Evolutionary conservation across 2,113 vertebrate species (phyloP).

Genomic region (Forbesichthys agassizii): DNA sequence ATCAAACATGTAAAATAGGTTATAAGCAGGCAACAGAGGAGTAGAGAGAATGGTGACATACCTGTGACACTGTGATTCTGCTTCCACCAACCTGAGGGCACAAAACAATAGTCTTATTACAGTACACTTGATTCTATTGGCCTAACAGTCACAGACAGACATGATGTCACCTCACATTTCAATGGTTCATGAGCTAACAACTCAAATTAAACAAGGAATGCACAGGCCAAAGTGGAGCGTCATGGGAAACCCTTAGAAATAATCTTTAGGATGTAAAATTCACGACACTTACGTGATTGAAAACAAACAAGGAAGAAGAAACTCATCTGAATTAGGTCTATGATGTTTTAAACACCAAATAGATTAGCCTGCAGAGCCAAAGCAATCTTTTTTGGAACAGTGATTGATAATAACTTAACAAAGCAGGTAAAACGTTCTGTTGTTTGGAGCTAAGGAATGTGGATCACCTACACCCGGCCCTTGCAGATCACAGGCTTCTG

Average conservation of each 20-base stretch:
- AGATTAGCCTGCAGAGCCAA: too few species aligned
- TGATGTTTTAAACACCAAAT: too few species aligned
- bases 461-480: background rate
- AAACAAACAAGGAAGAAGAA: too few species aligned
- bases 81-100: slow-evolving; percentile 49
- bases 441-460: background rate
- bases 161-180: slow-evolving; percentile 11
- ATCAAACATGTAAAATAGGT: background rate
- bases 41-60: slow-evolving; percentile 42
- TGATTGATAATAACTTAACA: background rate
- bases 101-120: slow-evolving; percentile 52
- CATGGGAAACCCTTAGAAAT: too few species aligned
- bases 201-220: too few species aligned
- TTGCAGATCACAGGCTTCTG: background rate
- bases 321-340: too few species aligned
- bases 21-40: slow-evolving; percentile 2
- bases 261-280: too few species aligned
- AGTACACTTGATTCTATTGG: slow-evolving; percentile 33
- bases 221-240: too few species aligned
- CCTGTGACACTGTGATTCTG: slow-evolving; percentile 59
- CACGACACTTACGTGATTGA: too few species aligned
- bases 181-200: background rate
- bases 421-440: background rate
- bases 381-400: too few species aligned
- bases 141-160: slow-evolving; percentile 21